Conservation (phyloP, 2,113 vertebrate species). For the Ceyx margarethae region DNA sequence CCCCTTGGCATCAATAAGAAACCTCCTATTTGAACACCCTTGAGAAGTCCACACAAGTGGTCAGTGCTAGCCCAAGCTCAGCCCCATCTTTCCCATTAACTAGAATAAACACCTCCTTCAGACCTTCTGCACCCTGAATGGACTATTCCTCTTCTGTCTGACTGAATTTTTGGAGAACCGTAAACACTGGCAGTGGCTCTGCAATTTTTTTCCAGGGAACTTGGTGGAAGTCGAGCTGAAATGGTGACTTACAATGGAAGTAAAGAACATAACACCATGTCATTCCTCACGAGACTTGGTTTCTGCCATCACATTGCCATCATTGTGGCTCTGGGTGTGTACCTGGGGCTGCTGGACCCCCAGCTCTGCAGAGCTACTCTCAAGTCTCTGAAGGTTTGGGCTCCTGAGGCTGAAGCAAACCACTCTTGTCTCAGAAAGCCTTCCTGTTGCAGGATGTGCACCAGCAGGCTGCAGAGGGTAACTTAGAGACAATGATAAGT, state of each 20-base stretch:
- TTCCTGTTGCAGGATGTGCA: background rate
- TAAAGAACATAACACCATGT: background rate
- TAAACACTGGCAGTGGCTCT: constrained; percentile 14
- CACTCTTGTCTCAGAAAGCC: background rate
- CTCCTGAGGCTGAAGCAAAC: background rate
- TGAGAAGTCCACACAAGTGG: background rate
- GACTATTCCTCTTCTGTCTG: constrained; percentile 59
- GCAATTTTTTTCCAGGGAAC: background rate
- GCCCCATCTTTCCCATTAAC: constrained; percentile 5
- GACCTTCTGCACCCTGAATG: background rate
- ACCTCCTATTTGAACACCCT: background rate
- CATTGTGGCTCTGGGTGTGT: background rate
- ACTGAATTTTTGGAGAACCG: constrained; percentile 34
- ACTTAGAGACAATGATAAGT: background rate
- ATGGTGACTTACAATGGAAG: background rate
- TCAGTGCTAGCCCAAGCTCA: background rate
- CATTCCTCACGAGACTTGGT: background rate
- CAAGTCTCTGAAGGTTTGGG: background rate
- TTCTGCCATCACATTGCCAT: background rate
- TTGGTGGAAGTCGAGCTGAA: background rate
- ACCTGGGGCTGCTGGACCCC: background rate
- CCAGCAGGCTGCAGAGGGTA: background rate
- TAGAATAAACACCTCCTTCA: constrained; percentile 1
- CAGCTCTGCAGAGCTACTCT: background rate
- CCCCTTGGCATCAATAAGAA: background rate